phyloP scores from a whole-genome alignment of 2,113 vertebrate species.

The Panthera tigris region DNA sequence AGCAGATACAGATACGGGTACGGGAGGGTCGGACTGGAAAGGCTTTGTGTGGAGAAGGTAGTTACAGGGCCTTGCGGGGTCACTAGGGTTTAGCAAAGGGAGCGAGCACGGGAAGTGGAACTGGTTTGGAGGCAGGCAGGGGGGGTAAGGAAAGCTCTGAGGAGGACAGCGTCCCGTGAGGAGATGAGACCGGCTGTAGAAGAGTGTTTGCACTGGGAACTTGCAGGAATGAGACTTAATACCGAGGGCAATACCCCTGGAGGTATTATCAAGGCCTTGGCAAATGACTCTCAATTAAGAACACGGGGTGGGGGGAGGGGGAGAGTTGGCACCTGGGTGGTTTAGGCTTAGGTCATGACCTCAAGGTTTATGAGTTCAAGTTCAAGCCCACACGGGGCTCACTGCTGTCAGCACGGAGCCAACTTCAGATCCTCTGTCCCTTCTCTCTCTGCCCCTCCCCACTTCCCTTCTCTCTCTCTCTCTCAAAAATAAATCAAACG shows the following conservation, averaged over 20 bases:
- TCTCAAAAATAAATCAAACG: no score
- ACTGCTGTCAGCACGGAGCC: no score
- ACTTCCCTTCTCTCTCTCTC: no score
- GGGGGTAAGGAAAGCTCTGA: neutral
- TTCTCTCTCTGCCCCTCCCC: no score
- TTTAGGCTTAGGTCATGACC: no score
- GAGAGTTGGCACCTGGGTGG: no score
- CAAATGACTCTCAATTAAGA: neutral
- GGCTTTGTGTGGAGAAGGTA: neutral
- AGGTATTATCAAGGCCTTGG: neutral
- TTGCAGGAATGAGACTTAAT: neutral
- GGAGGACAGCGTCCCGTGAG: neutral
- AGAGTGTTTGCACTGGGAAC: neutral
- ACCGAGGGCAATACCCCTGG: neutral
- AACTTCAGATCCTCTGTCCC: no score
- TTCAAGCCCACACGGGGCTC: no score
- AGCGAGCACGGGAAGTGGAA: neutral
- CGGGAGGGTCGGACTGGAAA: neutral
- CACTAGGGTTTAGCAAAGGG: neutral
- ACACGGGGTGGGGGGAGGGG: neutral
- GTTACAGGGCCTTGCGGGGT: neutral
- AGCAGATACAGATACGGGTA: neutral
- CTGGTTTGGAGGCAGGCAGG: neutral
- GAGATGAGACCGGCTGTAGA: neutral
- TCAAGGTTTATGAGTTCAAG: no score